Conservation (phyloP, 2,888 invertebrate species). For the Prosopocoilus inquinatus region DNA sequence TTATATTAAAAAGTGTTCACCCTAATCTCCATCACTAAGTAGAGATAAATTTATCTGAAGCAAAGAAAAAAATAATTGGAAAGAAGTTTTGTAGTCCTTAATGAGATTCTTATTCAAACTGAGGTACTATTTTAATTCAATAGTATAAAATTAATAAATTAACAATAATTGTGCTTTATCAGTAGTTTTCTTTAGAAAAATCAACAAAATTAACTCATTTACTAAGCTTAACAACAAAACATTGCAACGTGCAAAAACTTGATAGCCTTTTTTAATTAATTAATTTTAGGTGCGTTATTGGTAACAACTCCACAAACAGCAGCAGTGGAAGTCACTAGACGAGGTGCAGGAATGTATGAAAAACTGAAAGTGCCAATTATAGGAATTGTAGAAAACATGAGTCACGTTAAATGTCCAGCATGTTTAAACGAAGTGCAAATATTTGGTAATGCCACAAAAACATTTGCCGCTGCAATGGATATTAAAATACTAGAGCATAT, state of each 20-base stretch:
- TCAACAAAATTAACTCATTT: not conserved
- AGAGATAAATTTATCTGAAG: no score
- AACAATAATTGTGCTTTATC: no score
- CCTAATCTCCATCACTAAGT: no score
- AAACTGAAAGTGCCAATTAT: constrained; percentile 79
- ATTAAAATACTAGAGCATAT: constrained; percentile 68
- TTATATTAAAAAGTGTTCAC: no score
- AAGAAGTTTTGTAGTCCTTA: no score
- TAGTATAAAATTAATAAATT: no score
- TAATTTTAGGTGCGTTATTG: constrained; percentile 69
- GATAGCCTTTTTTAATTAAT: not conserved
- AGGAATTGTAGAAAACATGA: constrained; percentile 93
- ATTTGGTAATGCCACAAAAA: constrained; percentile 67
- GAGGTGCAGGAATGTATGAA: constrained; percentile 85
- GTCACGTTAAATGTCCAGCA: constrained; percentile 70
- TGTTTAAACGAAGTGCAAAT: constrained; percentile 72
- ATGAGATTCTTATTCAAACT: no score
- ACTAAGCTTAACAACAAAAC: not conserved
- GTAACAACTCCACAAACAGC: constrained; percentile 92
- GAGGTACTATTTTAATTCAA: no score
- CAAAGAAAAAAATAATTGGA: no score
- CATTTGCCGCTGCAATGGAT: constrained; percentile 64
- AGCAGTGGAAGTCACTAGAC: constrained; percentile 79
- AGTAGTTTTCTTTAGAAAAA: not conserved
- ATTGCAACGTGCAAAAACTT: no score